Evolutionary conservation across 2,113 vertebrate species (phyloP), one percentile per base, ranked within the genome.

Genomic region (Isichthys henryi): DNA sequence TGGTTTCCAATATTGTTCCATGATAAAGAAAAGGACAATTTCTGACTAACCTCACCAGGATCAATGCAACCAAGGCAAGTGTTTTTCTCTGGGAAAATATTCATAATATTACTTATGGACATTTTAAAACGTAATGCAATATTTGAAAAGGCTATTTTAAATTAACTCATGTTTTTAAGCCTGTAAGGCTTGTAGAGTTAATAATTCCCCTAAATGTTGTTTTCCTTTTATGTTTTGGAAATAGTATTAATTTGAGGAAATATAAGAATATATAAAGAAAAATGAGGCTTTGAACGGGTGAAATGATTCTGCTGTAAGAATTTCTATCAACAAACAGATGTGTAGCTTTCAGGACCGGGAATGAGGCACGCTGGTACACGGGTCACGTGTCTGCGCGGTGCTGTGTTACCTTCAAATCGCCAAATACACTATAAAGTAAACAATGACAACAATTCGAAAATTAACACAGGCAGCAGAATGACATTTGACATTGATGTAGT

Each of bases 1-100:
- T 96, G 95, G 95, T 96, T 90, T 52, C 95, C 95, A 0, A 91
- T 96, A 90, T 88, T 96, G 87, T 95, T 94, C 89, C 87, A 52
- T 48, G 53, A 90, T 43, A 92, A 91, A 82, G 87, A 92, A n/a
- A 80, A 89, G 88, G 87, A 90, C 88, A 23, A 9, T 92, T 62
- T 95, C 5, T 84, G 89, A n/a, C 15, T 27, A 3, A 53, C 52
- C 45, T 88, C 88, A 91, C 21, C 6, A 87, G 62, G 3, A 27
- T 13, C 19, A 49, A 84, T 39, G 13, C n/a, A 85, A 23, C 3
- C 84, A 85, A n/a, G 74, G 43, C 77, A 86, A 49, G 45, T 50
- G 21, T 23, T 31, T 46, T 85, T 86, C 19, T 7, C 46, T 86
- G 7, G 23, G 23, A 46, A 85, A 49, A 13, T n/a, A 13, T n/a